Base-by-base conservation (phyloP, 2,888 invertebrate genomes). In the Pantelozetes paolii region DNA sequence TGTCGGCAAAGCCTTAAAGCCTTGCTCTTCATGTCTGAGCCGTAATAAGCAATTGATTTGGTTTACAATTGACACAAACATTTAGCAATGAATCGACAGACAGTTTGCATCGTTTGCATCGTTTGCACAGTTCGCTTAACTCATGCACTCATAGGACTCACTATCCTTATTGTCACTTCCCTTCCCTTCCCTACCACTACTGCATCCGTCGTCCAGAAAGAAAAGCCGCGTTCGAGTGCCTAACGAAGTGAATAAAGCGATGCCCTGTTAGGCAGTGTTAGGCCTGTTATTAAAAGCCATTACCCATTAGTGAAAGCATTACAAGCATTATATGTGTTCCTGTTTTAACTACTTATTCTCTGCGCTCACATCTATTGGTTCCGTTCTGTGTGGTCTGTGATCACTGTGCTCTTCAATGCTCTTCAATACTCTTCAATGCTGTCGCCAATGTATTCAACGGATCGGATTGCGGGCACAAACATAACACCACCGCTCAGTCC, bases 231-330 rank as follows among this genome's bases (percentile, higher is more conserved):
- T 20, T 67, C 62, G 67, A 67, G 67, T 67, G 67, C 20, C 67
- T 67, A 67, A 67, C 67, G 67, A 67, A 67, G 67, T 67, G 67
- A 67, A 67, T 67, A 64, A 64, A 64, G 30, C 64, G 32, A 64
- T 59, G 59, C 28, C 36, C 6, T 54, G 8, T 20, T 23, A 20
- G 26, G 20, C 23, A 8, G 6, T 20, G 23, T 20, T 2, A 54
- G 8, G 20, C 18, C 20, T 67, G 67, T 67, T 67, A 67, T 67
- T 67, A 67, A 67, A 67, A 67, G 67, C 67, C 67, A 67, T 45
- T 45, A 45, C 15, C 45, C 11, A 45, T 42, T 42, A 67, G 42
- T 67, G 42, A 1, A 13, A n/a, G 42, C 67, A 67, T 67, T 67
- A 67, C 67, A 67, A 67, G 67, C 67, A 5, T 23, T 67, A 23